Percentiles rank a stretch among this genome's conserved stretches.
Conservation (phyloP, 2,797 vertebrate genomes). For the Acipenser ruthenus region DNA sequence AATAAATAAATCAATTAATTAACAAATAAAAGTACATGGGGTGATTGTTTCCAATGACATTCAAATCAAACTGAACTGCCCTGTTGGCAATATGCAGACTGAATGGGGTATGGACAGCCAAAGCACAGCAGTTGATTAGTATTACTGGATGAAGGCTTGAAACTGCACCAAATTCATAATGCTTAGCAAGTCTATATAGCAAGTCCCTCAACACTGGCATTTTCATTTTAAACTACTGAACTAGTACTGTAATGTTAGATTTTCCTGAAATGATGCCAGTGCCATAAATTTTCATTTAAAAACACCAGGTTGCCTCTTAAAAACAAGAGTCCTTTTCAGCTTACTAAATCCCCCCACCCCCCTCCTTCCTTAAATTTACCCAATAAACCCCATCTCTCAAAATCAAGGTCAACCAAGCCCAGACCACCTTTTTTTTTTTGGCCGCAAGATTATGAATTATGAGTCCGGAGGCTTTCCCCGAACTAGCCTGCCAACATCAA, state of each 20-base stretch:
- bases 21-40: no score
- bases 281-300: conserved; percentile 42
- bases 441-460: conserved; percentile 48
- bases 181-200: conserved; percentile 34
- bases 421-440: conserved; percentile 24
- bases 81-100: no score
- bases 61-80: no score
- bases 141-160: background rate
- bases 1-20: no score
- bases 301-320: conserved; percentile 40
- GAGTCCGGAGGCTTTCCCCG: conserved; percentile 41
- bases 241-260: conserved; percentile 44
- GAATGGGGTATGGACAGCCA: no score
- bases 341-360: conserved; percentile 27
- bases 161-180: conserved; percentile 27
- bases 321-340: conserved; percentile 62
- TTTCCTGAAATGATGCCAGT: conserved; percentile 42
- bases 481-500: background rate
- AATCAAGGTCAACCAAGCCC: conserved; percentile 26
- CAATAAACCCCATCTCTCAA: conserved; percentile 19
- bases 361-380: conserved; percentile 28
- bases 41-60: no score
- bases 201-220: conserved; percentile 48
- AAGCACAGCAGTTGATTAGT: background rate
- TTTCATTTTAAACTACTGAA: conserved; percentile 45